Percentiles rank a stretch among this genome's conserved stretches.
Evolutionary conservation across 2,888 invertebrate species (phyloP).

Genomic region (Cerceris rybyensis): DNA sequence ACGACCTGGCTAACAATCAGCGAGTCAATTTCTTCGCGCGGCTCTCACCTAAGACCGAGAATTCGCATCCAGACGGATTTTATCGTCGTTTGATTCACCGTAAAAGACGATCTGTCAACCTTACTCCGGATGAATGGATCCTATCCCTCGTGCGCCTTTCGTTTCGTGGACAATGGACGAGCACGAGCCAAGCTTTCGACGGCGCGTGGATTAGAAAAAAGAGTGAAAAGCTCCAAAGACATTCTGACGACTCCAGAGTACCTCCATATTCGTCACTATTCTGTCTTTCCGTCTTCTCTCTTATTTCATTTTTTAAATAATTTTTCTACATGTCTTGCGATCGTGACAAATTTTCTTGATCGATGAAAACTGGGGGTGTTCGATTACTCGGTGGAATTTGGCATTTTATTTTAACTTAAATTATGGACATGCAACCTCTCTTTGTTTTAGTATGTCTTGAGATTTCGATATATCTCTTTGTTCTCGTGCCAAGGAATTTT

Average conservation of each 20-base stretch:
- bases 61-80: conserved; percentile 45
- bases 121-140: conserved; percentile 42
- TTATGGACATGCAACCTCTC: too few relatives aligned
- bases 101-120: conserved; percentile 48
- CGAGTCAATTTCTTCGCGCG: conserved; percentile 24
- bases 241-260: conserved; percentile 19
- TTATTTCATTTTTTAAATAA: conserved; percentile 9
- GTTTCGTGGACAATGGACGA: conserved; percentile 48
- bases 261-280: conserved; percentile 57
- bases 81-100: conserved; percentile 53
- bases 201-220: conserved; percentile 25
- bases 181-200: conserved; percentile 32
- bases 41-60: conserved; percentile 11
- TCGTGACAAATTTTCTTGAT: conserved; percentile 28
- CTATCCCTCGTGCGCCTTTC: conserved; percentile 30
- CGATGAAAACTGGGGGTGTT: conserved; percentile 20
- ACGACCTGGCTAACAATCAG: conserved; percentile 18
- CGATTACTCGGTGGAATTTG: too few relatives aligned
- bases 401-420: too few relatives aligned
- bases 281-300: conserved; percentile 46
- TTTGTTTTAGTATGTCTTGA: too few relatives aligned
- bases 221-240: conserved; percentile 21
- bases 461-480: too few relatives aligned
- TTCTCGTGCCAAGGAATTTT: too few relatives aligned
- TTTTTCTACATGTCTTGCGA: background rate